A percentile compares a stretch with the other conserved stretches of the same genome.
These are phyloP conservation scores for Cecropterus lyciades DNA, from an alignment of 1,140 invertebrate genomes.

Conservation along the genomic window DNA sequence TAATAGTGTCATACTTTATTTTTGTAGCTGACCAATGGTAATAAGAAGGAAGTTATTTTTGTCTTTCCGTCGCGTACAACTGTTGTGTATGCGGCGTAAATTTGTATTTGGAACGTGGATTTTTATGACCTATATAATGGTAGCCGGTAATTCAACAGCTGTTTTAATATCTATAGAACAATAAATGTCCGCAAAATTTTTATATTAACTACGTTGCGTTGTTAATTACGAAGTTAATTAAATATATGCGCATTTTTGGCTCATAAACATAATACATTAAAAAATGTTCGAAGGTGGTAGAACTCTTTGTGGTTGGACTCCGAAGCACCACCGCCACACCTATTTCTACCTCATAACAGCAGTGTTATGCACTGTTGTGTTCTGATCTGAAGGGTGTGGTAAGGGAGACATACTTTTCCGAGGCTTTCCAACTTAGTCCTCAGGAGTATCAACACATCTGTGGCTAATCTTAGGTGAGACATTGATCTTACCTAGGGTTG, in stretches of 20 bases:
- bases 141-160: neutral
- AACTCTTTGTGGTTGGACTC: no score
- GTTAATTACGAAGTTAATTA: neutral
- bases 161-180: neutral
- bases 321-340: no score
- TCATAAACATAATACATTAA: no score
- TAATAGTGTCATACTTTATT: constrained; percentile 33
- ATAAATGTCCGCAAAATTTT: neutral
- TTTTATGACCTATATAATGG: constrained; percentile 14
- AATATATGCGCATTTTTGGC: neutral
- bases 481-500: no score
- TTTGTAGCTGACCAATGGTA: constrained; percentile 29
- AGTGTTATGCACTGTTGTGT: no score
- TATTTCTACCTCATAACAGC: no score
- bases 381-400: no score
- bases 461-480: no score
- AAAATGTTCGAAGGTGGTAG: no score
- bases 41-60: constrained; percentile 47
- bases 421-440: no score
- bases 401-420: no score
- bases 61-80: constrained; percentile 40
- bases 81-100: constrained; percentile 25
- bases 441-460: no score
- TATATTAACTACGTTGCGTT: neutral
- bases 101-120: constrained; percentile 33